Evolutionary conservation across 2,113 vertebrate species (phyloP), one percentile per base, ranked within the genome.

Genomic region (Xiphophorus maculatus): DNA sequence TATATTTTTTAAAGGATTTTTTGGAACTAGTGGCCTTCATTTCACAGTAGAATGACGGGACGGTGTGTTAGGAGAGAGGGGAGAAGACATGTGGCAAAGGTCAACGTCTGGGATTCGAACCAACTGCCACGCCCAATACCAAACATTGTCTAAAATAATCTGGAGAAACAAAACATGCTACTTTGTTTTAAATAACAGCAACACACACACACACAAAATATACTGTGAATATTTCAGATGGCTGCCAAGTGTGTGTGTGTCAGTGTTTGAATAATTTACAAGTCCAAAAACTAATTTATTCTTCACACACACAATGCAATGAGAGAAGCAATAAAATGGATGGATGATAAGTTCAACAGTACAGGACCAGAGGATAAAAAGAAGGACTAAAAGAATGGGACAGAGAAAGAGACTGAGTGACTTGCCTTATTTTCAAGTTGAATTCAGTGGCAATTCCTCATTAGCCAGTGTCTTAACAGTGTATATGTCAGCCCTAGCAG

Each of bases 201-300:
- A 74, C 29, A 30, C 85, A 87, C 72, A 30, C 85, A 87, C 72
- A 54, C 79, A 75, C 13, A 80, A 94, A 90, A 86, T 84, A 88
- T 86, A 90, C 85, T 89, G 91, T 91, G 91, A 88, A 90, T 90
- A 89, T 89, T 88, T 91, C 79, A 19, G 76, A 81, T 69, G 79
- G 73, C 66, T n/a, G 79, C 90, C 87, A 87, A 81, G 93, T 81
- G 90, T 76, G 40, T 40, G 37, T 40, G 37, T 40, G 37, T 5
- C 12, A 42, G 35, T 69, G 58, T 77, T 54, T 69, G 33, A 25
- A 11, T 78, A 90, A 91, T 93, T 87, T 74, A 79, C 84, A 76
- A 81, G 78, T 80, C 71, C 73, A 68, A 88, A 84, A 85, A 65
- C 81, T 88, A 37, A 91, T 92, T 90, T 89, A 87, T 90, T 87